Conservation (phyloP, 2,888 invertebrate species). For the Ormyrus labotus region DNA sequence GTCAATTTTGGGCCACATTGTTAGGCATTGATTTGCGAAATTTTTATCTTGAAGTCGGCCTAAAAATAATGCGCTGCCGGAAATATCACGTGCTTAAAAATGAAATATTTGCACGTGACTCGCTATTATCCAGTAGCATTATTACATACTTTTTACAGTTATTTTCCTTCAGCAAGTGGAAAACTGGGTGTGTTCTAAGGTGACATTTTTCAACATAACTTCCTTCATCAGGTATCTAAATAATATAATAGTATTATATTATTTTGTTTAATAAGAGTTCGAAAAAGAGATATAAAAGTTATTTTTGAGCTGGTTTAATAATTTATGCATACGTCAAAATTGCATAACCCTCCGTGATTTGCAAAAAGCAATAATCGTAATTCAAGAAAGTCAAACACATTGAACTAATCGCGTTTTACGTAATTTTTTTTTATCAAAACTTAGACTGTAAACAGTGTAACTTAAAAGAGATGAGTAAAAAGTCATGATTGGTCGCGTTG, state of each 20-base stretch:
- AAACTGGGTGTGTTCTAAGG: slow-evolving; percentile 18
- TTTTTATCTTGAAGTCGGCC: not conserved
- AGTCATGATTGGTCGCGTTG: slow-evolving; percentile 31
- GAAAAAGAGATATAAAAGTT: no score
- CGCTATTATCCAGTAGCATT: not conserved
- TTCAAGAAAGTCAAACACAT: no score
- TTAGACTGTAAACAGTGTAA: slow-evolving; percentile 4
- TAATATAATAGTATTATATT: no score
- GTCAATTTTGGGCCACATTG: no score
- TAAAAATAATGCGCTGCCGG: not conserved
- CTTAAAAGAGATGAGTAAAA: slow-evolving; percentile 20
- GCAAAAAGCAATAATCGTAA: not conserved
- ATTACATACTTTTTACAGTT: slow-evolving; percentile 17
- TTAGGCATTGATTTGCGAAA: not conserved
- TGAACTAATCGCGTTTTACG: slow-evolving; percentile 2
- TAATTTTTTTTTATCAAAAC: slow-evolving; percentile 16
- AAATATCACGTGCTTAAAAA: not conserved
- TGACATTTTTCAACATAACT: not conserved
- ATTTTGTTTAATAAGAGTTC: no score
- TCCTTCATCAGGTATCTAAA: no score
- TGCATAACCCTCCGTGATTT: slow-evolving; percentile 11
- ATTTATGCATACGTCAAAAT: not conserved
- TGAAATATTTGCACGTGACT: slow-evolving; percentile 15
- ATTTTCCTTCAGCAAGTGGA: not conserved
- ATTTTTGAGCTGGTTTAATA: not conserved